phyloP scores from a whole-genome alignment of 2,797 vertebrate genomes.

The Meda fulgida region DNA sequence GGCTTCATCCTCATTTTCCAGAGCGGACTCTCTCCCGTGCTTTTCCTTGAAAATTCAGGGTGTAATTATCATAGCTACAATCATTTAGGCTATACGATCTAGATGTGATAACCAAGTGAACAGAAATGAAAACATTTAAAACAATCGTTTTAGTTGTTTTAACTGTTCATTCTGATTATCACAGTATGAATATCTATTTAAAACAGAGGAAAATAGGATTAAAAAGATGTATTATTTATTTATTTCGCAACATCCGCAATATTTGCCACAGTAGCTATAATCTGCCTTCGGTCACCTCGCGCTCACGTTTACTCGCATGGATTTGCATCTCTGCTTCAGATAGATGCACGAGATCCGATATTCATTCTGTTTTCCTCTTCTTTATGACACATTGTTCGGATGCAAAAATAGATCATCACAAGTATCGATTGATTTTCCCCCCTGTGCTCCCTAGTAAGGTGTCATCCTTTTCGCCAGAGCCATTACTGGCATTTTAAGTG shows the following conservation, averaged over 20 bases:
- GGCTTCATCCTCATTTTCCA: conserved; percentile 65
- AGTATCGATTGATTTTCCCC: conserved; percentile 29
- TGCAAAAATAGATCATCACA: conserved; percentile 28
- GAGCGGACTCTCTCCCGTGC: conserved; percentile 49
- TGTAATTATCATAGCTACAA: conserved; percentile 62
- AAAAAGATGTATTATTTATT: conserved; percentile 74
- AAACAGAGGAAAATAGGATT: conserved; percentile 52
- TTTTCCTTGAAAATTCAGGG: conserved; percentile 59
- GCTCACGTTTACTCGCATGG: conserved; percentile 62
- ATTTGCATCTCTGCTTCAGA: conserved; percentile 56
- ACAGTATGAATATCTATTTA: conserved; percentile 41
- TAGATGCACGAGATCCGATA: conserved; percentile 61
- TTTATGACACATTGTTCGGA: conserved; percentile 8
- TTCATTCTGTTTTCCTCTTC: conserved; percentile 60
- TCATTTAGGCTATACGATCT: conserved; percentile 52
- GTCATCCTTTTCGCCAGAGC: conserved; percentile 67
- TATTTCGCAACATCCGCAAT: conserved; percentile 82
- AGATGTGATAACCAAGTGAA: conserved; percentile 50
- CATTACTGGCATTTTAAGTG: conserved; percentile 75
- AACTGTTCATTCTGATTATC: conserved; percentile 62
- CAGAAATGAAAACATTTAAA: conserved; percentile 51
- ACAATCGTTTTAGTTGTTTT: conserved; percentile 47
- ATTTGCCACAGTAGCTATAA: conserved; percentile 73
- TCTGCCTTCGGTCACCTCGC: conserved; percentile 69
- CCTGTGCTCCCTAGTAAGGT: conserved; percentile 61